Evolutionary conservation across 2,113 vertebrate genomes (phyloP).

Genomic region (Chionis minor): DNA sequence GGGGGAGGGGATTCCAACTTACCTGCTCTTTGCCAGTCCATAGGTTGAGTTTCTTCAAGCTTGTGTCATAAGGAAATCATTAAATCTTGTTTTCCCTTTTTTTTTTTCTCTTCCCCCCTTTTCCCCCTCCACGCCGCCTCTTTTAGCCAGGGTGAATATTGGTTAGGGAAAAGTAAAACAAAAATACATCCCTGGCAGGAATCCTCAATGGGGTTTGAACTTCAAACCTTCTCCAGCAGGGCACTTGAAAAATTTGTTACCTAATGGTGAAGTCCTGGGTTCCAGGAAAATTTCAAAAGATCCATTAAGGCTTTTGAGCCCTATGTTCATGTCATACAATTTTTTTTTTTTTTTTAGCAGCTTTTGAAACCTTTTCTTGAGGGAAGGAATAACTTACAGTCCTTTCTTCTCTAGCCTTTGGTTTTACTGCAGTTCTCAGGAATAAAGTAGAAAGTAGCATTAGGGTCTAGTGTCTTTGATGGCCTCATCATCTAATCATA

Average conservation of each 20-base stretch:
- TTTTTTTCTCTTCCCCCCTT: neutral
- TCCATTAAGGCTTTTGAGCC: slow-evolving; percentile 50
- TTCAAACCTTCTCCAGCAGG: slow-evolving; percentile 71
- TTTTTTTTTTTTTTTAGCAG: slow-evolving; percentile 21
- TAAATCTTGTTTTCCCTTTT: slow-evolving; percentile 71
- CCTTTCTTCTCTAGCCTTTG: slow-evolving; percentile 65
- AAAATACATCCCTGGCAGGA: slow-evolving; percentile 65
- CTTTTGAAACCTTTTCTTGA: slow-evolving; percentile 64
- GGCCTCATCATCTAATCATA: slow-evolving; percentile 85
- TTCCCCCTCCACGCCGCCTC: neutral
- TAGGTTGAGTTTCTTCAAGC: slow-evolving; percentile 73
- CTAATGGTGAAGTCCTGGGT: slow-evolving; percentile 66
- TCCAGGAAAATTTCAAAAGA: slow-evolving; percentile 63
- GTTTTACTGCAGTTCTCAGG: slow-evolving; percentile 80
- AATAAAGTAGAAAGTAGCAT: slow-evolving; percentile 77
- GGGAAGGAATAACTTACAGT: slow-evolving; percentile 49
- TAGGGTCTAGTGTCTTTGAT: slow-evolving; percentile 81
- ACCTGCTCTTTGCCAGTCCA: slow-evolving; percentile 82
- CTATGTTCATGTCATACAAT: slow-evolving; percentile 53
- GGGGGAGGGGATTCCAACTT: slow-evolving; percentile 74
- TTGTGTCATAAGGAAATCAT: slow-evolving; percentile 82
- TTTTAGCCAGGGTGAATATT: slow-evolving; percentile 63
- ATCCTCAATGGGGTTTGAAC: slow-evolving; percentile 71
- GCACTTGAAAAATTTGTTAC: slow-evolving; percentile 72
- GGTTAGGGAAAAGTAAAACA: slow-evolving; percentile 66